Conservation (phyloP, 2,797 vertebrate species). For the Sebastes vulpes region DNA sequence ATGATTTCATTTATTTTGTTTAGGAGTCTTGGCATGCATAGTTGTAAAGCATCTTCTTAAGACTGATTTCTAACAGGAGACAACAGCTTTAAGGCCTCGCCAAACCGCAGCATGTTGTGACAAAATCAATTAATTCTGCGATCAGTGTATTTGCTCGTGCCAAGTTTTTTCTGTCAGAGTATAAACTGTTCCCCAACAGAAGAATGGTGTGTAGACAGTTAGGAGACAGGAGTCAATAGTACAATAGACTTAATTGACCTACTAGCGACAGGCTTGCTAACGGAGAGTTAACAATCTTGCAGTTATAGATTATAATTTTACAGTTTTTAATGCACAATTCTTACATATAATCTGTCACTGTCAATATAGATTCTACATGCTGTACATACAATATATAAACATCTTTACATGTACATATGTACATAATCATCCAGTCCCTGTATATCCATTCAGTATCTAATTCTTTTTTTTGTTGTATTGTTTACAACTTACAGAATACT, state of each 20-base stretch:
- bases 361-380: too few species aligned
- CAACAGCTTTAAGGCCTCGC: background rate
- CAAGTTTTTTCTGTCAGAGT: background rate
- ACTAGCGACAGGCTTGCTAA: background rate
- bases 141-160: background rate
- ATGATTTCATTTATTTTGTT: conserved; percentile 18
- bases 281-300: background rate
- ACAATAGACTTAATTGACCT: background rate
- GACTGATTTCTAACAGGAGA: background rate
- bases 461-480: too few species aligned
- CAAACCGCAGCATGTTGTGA: background rate
- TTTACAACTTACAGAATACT: too few species aligned
- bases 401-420: too few species aligned
- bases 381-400: too few species aligned
- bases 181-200: background rate
- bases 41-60: background rate
- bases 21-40: background rate
- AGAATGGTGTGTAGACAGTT: background rate
- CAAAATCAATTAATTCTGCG: background rate
- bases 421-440: too few species aligned
- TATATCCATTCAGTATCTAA: too few species aligned
- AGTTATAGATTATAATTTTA: too few species aligned
- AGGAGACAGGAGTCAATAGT: background rate
- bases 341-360: too few species aligned
- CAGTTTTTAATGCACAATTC: too few species aligned